Percentiles rank a stretch among this genome's conserved stretches.
Evolutionary conservation across 92 coral and sea anemone species (phyloP).

Genomic region (Desmophyllum pertusum): DNA sequence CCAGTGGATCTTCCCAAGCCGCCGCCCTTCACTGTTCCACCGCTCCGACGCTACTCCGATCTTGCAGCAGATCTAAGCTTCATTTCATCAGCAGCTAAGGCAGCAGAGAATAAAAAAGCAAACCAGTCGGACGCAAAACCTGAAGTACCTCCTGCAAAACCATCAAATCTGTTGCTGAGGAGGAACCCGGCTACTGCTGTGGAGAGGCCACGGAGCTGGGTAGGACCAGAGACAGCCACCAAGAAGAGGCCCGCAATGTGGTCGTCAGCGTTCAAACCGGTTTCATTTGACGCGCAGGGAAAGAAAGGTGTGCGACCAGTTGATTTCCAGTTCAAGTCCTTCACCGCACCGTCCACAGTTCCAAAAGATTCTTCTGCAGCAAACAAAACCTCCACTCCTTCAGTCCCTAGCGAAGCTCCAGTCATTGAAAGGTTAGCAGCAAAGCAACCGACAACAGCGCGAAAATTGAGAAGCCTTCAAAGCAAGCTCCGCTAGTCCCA

Average conservation of each 20-base stretch:
- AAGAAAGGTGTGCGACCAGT: conserved; percentile 33
- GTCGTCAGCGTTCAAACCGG: conserved; percentile 55
- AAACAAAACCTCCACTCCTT: background rate
- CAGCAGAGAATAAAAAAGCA: conserved; percentile 40
- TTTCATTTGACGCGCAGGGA: conserved; percentile 22
- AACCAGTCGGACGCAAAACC: conserved; percentile 17
- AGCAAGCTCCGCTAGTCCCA: background rate
- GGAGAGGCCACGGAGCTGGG: conserved; percentile 68
- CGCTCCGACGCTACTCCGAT: conserved; percentile 66
- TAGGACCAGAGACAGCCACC: conserved; percentile 46
- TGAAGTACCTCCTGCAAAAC: conserved; percentile 10
- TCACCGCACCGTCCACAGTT: background rate
- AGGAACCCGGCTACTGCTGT: conserved; percentile 36
- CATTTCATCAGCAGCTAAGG: conserved; percentile 55
- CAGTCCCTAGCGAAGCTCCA: background rate
- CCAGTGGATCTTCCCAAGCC: conserved; percentile 66
- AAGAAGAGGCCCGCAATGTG: conserved; percentile 33
- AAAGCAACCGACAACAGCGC: conserved; percentile 1
- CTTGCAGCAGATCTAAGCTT: conserved; percentile 64
- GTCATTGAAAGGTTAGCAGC: background rate
- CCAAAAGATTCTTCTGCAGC: background rate
- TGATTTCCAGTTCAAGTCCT: conserved; percentile 25
- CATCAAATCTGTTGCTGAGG: conserved; percentile 19
- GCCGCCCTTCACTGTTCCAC: conserved; percentile 72
- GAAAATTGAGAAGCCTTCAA: background rate